phyloP scores from a whole-genome alignment of 2,113 vertebrate species.

The Perca flavescens region DNA sequence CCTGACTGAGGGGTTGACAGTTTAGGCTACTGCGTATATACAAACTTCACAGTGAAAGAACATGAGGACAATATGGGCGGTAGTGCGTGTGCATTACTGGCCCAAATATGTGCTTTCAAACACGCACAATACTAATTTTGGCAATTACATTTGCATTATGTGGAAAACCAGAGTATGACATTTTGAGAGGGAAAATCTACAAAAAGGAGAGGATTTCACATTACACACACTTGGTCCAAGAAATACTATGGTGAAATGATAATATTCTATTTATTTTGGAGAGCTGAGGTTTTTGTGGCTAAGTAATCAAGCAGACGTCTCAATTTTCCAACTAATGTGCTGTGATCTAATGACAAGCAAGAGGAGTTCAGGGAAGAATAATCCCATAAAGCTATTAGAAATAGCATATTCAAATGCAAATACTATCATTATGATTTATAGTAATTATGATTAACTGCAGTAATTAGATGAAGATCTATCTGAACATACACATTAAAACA shows the following conservation, averaged over 20 bases:
- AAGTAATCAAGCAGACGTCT: slow-evolving; percentile 75
- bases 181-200: slow-evolving; percentile 48
- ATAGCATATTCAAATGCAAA: slow-evolving; percentile 71
- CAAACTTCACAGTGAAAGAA: slow-evolving; percentile 53
- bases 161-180: slow-evolving; percentile 49
- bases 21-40: slow-evolving; percentile 60
- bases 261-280: slow-evolving; percentile 73
- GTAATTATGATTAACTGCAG: slow-evolving; percentile 64
- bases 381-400: slow-evolving; percentile 68
- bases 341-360: slow-evolving; percentile 68
- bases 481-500: slow-evolving; percentile 37
- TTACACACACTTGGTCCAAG: slow-evolving; percentile 61
- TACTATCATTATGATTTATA: slow-evolving; percentile 70
- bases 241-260: slow-evolving; percentile 67
- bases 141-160: slow-evolving; percentile 47
- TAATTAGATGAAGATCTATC: slow-evolving; percentile 44
- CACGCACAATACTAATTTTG: slow-evolving; percentile 38
- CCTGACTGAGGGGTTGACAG: slow-evolving; percentile 42
- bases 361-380: slow-evolving; percentile 48
- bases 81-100: slow-evolving; percentile 21
- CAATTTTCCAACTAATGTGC: slow-evolving; percentile 70
- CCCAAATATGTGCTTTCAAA: slow-evolving; percentile 31
- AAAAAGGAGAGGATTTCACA: slow-evolving; percentile 60
- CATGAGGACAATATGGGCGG: slow-evolving; percentile 11
- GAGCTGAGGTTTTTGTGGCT: slow-evolving; percentile 57